Base-by-base conservation (phyloP, 2,113 vertebrate genomes). In the Noctilio leporinus region DNA sequence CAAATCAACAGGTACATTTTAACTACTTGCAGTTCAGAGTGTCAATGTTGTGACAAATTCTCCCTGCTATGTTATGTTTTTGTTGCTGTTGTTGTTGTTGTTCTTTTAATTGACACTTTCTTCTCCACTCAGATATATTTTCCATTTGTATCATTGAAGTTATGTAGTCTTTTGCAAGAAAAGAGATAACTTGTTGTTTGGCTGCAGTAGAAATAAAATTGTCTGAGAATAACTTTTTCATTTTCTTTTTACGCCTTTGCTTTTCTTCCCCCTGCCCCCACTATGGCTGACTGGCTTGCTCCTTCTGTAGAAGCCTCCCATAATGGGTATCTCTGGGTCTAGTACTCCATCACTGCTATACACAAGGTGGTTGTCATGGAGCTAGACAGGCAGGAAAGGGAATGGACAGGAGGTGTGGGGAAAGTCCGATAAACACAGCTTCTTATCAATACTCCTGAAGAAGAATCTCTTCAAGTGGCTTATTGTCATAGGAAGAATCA, bases 391-490 rank as follows among this genome's bases (percentile, higher is more conserved):
- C 24, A 93, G 65, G 81, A 88, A 30, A 94, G 65, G 62, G 33
- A 47, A 96, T 80, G 82, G 90, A 91, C 59, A 94, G 89, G 38
- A 90, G 75, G 59, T 73, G 16, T 88, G 88, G 49, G 45, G 40
- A 95, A 78, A 89, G 0, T 6, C 72, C 95, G 93, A 95, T 87
- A 96, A 97, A 24, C 92, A 73, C 24, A 83, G 26, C 73, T 93
- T 80, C 49, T 43, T 94, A 57, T 77, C 91, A 95, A 59, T 97
- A 64, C 47, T 97, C 81, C 83, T 93, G 77, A 89, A 95, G 93
- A 78, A 96, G 89, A 49, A 55, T 87, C 77, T 90, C 51, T 94
- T 96, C 94, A 78, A 96, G 95, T 86, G 43, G 93, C 64, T 94
- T 96, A 20, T 53, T 93, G 55, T 96, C 19, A 67, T 75, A 90